A percentile compares a stretch with the other conserved stretches of the same genome.
phyloP scores from a whole-genome alignment of 2,888 invertebrate genomes.

The Rhimphoctona megacephalus region DNA sequence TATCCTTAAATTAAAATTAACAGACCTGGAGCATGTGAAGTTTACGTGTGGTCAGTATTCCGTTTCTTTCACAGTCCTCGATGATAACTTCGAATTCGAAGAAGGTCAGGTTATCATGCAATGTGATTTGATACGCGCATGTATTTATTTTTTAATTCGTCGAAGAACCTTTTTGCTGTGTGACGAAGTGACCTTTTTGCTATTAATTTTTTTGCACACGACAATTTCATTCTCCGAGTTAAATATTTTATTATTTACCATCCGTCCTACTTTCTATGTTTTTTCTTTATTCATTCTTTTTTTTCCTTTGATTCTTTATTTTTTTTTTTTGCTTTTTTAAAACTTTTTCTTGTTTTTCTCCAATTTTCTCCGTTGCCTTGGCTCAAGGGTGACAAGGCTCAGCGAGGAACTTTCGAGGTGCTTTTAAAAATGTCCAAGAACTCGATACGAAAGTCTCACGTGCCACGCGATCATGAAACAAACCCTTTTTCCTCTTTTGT shows the following conservation, averaged over 20 bases:
- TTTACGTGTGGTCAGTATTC: constrained; percentile 17
- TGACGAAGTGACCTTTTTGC: constrained; percentile 24
- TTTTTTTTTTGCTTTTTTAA: background rate
- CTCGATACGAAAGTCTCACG: constrained; percentile 35
- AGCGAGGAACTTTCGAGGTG: constrained; percentile 23
- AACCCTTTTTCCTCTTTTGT: constrained; percentile 18
- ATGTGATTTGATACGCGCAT: background rate
- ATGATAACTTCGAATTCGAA: constrained; percentile 15
- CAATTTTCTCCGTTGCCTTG: constrained; percentile 10
- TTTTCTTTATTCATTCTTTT: background rate
- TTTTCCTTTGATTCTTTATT: background rate
- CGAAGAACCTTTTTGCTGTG: no score
- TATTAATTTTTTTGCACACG: constrained; percentile 13
- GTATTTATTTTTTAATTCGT: background rate
- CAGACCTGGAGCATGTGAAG: constrained; percentile 1
- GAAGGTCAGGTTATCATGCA: constrained; percentile 4
- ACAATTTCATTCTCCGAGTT: constrained; percentile 13
- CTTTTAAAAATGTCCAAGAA: constrained; percentile 23
- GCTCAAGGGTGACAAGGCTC: constrained; percentile 12
- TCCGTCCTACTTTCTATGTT: background rate
- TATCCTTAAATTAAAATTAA: constrained; percentile 6
- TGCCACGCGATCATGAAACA: constrained; percentile 48
- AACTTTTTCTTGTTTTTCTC: background rate
- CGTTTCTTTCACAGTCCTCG: background rate
- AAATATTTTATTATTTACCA: constrained; percentile 2